phyloP scores from a whole-genome alignment of 2,888 invertebrate species.

The Drosophila ezoana region DNA sequence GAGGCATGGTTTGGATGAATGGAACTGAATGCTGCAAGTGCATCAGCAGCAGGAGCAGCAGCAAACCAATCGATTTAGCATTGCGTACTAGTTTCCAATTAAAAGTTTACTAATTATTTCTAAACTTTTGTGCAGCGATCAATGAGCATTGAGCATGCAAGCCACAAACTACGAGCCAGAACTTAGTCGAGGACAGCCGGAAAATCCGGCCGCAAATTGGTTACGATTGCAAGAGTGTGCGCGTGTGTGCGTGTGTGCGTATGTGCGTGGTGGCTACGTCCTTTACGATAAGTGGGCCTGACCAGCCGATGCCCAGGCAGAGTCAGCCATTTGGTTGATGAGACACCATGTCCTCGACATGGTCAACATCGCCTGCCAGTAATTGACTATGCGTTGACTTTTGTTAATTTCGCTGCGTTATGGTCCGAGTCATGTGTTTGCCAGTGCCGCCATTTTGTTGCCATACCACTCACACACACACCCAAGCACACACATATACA shows the following conservation, averaged over 20 bases:
- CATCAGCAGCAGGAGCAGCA: slow-evolving; percentile 10
- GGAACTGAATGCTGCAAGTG: slow-evolving; percentile 19
- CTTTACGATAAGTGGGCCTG: slow-evolving; percentile 33
- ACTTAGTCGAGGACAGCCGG: slow-evolving; percentile 38
- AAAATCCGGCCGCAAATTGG: slow-evolving; percentile 59
- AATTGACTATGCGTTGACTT: slow-evolving; percentile 70
- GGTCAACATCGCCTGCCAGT: slow-evolving; percentile 45
- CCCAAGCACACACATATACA: neutral
- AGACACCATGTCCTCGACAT: slow-evolving; percentile 43
- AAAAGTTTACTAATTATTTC: slow-evolving; percentile 80
- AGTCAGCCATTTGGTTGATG: slow-evolving; percentile 47
- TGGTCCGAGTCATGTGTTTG: slow-evolving; percentile 55
- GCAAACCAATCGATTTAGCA: slow-evolving; percentile 70
- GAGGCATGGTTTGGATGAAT: slow-evolving; percentile 27
- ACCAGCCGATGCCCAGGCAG: slow-evolving; percentile 14
- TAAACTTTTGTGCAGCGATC: slow-evolving; percentile 78
- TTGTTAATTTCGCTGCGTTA: slow-evolving; percentile 71
- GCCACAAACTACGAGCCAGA: slow-evolving; percentile 48
- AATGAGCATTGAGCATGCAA: slow-evolving; percentile 75
- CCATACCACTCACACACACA: slow-evolving; percentile 17
- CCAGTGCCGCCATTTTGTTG: slow-evolving; percentile 52
- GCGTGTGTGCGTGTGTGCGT: slow-evolving; percentile 12
- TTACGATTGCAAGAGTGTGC: slow-evolving; percentile 28
- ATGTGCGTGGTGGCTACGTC: slow-evolving; percentile 25
- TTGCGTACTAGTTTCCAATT: slow-evolving; percentile 79